Base-by-base conservation (phyloP, 2,888 invertebrate genomes). In the Molorchus minor region DNA sequence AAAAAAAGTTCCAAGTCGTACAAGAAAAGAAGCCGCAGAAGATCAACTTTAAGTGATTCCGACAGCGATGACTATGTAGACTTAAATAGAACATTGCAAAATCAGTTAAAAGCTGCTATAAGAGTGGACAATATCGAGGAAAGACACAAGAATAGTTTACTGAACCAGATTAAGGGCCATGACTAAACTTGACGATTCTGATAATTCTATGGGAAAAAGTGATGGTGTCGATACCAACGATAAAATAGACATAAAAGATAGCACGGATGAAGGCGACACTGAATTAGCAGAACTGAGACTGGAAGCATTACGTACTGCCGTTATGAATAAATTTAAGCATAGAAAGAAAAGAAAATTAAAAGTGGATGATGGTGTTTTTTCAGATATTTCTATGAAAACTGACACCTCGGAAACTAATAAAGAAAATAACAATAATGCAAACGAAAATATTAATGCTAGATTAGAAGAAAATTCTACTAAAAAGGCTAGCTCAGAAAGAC, bases 241-340 rank as follows among this genome's bases (percentile, higher is more conserved):
- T 36, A 45, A 46, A 13, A 49, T 36, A 33, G 40, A 44, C 13
- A 58, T 59, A 17, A 64, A 63, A 40, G 46, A 55, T 33, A 51
- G 58, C 30, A 52, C 57, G n/a, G 62, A 66, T 25, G 67, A 67
- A 19, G 41, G 44, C 16, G 87, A 87, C 64, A 85, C 83, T 73
- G 88, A 89, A 71, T 85, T 87, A 61, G 79, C 85, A 49, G 83
- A 88, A 67, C 77, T 89, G 44, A 81, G 89, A 65, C 77, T 87
- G 67, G 88, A 86, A 64, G 89, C 89, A 52, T 78, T 89, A n/a
- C 86, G 85, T 68, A 88, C 89, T n/a, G 87, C 89, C 3, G 79
- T 88, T 38, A 71, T 88, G 36, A 88, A 88, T 68, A 88, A 88
- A 76, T 86, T 85, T 57, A 83, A 84, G 64, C 84, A 87, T 74